Evolutionary conservation across 2,797 vertebrate species (phyloP), one percentile per base, ranked within the genome.

Genomic region (Phoxinus dragarum): DNA sequence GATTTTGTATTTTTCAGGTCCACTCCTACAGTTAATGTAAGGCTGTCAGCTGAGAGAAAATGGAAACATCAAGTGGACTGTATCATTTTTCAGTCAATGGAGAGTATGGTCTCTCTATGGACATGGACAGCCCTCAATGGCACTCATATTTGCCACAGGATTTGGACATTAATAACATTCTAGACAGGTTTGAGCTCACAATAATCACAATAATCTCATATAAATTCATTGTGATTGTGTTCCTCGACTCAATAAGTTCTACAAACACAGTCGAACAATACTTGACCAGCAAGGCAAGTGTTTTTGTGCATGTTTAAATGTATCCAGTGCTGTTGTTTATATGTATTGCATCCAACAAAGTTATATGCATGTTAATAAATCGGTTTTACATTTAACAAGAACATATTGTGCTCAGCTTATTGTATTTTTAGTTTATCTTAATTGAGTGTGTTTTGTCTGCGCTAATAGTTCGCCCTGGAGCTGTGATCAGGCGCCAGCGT

Each of bases 1-100:
- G 49, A 54, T 75, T 81, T 81, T 71, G 7, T 38, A 81, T 56
- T 42, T 42, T 71, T 52, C 6, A 74, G 79, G 56, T 59, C 78
- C 88, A 27, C 82, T 82, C 38, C n/a, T 86, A n/a, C 85, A 84
- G 85, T 76, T 88, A 49, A 88, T 84, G 38, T 84, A 88, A 16
- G 81, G 81, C 21, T 86, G 84, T 68, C 61, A 84, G 21, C 54
- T 84, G 16, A 83, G 59, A 11, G 40, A 81, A 23, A 69, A 78
- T 23, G 78, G 71, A 67, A 67, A 78, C 74, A 10, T 80, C 76
- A 36, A 76, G 16, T 19, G 85, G 77, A 61, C 17, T 81, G 34
- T 84, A 81, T 72, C 72, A 52, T 49, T 86, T 49, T 86, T 86
- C 81, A 64, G 85, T 84, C 61, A 75, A 76, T 19, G 85, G 81